These are phyloP conservation scores for Willisornis vidua DNA, from an alignment of 2,113 vertebrate species.

Conservation along the genomic window DNA sequence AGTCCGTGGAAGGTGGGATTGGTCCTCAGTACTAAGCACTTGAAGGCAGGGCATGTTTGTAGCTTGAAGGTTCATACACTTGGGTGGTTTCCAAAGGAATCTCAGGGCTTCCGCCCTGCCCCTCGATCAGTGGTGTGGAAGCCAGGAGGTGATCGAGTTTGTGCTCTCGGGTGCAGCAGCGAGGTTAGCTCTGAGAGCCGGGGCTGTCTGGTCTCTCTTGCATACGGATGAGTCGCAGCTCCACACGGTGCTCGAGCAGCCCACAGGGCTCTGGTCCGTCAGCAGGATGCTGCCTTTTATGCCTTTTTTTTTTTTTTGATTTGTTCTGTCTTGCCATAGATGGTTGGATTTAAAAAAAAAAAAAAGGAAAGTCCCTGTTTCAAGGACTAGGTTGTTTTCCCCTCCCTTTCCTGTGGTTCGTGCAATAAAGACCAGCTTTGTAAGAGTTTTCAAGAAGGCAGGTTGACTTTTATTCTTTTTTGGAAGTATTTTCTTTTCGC, in stretches of 20 bases:
- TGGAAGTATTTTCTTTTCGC: neutral
- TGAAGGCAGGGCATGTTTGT: fast-evolving
- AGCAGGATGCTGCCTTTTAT: neutral
- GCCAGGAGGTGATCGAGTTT: fast-evolving
- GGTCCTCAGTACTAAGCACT: neutral
- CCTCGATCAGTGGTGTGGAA: neutral
- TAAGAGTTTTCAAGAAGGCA: neutral
- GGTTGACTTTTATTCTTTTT: neutral
- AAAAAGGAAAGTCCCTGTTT: neutral
- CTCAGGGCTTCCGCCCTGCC: neutral
- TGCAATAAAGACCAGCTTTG: neutral
- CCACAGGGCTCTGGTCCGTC: neutral
- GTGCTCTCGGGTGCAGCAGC: neutral
- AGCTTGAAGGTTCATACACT: neutral
- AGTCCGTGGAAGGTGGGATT: neutral
- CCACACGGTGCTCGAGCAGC: fast-evolving
- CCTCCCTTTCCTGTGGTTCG: neutral
- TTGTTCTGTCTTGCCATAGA: neutral
- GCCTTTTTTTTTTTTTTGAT: neutral
- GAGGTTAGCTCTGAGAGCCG: fast-evolving
- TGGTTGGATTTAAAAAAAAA: neutral
- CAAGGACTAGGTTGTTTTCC: neutral
- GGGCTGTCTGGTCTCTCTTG: fast-evolving
- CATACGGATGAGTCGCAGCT: fast-evolving
- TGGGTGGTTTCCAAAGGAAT: neutral